Evolutionary conservation across 30 jellyfish, hydroid and myxozoan genomes (phyloP), one percentile per base, ranked within the genome.

Genomic region (Aurelia sp.): DNA sequence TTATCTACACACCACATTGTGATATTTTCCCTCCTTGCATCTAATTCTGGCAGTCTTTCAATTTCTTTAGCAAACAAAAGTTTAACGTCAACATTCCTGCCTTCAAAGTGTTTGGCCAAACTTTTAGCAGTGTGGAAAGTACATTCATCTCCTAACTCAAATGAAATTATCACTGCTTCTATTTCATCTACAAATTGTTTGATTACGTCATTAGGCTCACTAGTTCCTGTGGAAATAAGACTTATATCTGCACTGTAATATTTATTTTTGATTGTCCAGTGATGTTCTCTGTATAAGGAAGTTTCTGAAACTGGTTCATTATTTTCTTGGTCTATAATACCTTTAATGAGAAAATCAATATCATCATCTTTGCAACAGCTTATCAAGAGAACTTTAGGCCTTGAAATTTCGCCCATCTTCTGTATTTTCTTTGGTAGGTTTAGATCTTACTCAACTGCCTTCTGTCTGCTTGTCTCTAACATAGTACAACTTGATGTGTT

Each of bases 181-280:
- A 44, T 13, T 9, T 57, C 79, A 21, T 16, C 31, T 31, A 40
- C 0, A 17, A 69, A 7, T 1, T 82, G 71, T 15, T 13, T 9
- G 18, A 82, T 7, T 19, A 16, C 48, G 5, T 66, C 37, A 15
- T n/a, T 58, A 19, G 74, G 85, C 13, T 51, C 33, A 13, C 41
- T 35, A 6, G 37, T 35, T 27, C 47, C 40, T 33, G 50, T 22
- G 5, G 81, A 61, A 57, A 82, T 11, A 1, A 82, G 60, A 17
- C 85, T 82, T 57, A 82, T 22, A 19, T 70, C 79, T 44, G 91
- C 91, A 18, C 85, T 52, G 79, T 82, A 82, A 33, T 82, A 82
- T 60, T 82, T 82, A 55, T 82, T 82, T 4, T 70, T 78, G 40
- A 82, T 71, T 18, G 72, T 52, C 91, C 81, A 68, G 5, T 30